Conservation (phyloP, 2,888 invertebrate genomes). For the Plagodis dolabraria region DNA sequence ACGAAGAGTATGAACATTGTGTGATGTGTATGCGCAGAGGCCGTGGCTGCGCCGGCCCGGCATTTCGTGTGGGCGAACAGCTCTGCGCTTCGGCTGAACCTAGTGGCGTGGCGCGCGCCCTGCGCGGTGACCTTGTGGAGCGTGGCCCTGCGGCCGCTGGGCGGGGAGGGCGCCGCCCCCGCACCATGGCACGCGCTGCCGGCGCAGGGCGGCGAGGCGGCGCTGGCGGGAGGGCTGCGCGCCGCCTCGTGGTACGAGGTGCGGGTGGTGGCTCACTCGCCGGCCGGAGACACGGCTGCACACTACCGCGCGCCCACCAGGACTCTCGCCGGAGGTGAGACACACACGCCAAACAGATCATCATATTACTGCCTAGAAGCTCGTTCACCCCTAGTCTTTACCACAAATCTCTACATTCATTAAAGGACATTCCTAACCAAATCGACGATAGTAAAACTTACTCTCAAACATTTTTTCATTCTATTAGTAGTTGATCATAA, state of each 20-base stretch:
- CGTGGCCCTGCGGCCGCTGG: constrained; percentile 77
- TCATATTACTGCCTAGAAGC: not conserved
- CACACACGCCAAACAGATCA: not conserved
- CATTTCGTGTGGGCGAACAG: constrained; percentile 89
- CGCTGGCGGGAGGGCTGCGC: constrained; percentile 74
- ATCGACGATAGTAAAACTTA: no score
- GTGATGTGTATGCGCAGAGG: constrained; percentile 61
- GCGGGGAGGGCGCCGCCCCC: constrained; percentile 42
- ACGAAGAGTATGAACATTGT: not conserved
- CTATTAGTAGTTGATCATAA: no score
- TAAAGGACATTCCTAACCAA: no score
- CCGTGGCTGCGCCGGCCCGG: constrained; percentile 86
- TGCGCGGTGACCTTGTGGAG: constrained; percentile 88
- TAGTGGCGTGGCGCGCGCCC: constrained; percentile 89
- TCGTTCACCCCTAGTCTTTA: not conserved
- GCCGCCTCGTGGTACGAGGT: constrained; percentile 86
- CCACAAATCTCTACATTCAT: no score
- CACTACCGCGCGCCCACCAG: constrained; percentile 84
- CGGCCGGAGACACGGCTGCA: constrained; percentile 82
- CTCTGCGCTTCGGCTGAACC: constrained; percentile 87
- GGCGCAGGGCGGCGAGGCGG: constrained; percentile 47
- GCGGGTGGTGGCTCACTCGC: constrained; percentile 79
- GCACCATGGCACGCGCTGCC: constrained; percentile 64
- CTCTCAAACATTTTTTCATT: no score
- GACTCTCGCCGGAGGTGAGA: constrained; percentile 75